Evolutionary conservation across 23 tunicate genomes (phyloP), one percentile per base, ranked within the genome.

Genomic region (Aplidium turbinatum): DNA sequence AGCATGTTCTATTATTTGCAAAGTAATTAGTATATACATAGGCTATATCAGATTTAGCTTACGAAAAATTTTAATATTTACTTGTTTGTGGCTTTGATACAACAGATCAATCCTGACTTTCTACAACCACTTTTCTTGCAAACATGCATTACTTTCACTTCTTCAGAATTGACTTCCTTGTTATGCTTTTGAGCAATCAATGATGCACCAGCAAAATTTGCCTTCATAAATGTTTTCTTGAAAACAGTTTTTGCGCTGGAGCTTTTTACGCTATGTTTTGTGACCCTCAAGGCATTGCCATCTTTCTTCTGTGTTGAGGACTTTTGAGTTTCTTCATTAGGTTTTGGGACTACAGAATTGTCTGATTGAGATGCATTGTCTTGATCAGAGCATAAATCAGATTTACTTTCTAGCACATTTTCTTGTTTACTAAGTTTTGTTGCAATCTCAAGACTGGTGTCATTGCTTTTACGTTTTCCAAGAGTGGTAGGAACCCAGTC

Each of bases 41-140:
- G n/a, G n/a, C n/a, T n/a, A n/a, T n/a, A n/a, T n/a, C n/a, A n/a
- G n/a, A n/a, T n/a, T n/a, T n/a, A n/a, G n/a, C n/a, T n/a, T n/a
- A n/a, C n/a, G n/a, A n/a, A n/a, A n/a, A n/a, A n/a, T n/a, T n/a
- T n/a, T n/a, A n/a, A n/a, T 28, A 72, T 52, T 72, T 60, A 88
- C 76, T 26, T 57, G 23, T 60, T 70, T 3, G 78, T 81, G 9
- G 83, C 96, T 81, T 88, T 80, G 31, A 88, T 48, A 57, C 83
- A 78, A 55, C 96, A 88, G 4, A 78, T 70, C 0, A 66, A 57
- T 19, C 57, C 68, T 29, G 13, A 47, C 57, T 88, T 88, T 2
- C 85, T 62, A 76, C 96, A 88, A 0, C 87, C 87, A 25, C 82
- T 45, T 48, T 88, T 88, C 47, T 76, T 88, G 68, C 96, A 88